Evolutionary conservation across 2,888 invertebrate species (phyloP).

Genomic region (Ceriagrion tenellum): DNA sequence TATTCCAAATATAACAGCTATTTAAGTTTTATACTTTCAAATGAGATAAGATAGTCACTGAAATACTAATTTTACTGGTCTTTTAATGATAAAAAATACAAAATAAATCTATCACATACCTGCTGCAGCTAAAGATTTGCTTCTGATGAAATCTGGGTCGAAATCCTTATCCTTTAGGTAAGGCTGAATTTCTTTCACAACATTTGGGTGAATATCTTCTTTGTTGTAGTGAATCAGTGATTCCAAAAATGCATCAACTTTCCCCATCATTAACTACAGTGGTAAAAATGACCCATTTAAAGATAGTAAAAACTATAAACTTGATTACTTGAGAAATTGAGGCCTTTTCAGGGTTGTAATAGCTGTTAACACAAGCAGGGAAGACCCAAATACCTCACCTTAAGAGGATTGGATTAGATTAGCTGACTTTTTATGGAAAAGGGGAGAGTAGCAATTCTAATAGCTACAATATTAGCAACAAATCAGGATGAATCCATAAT

Average conservation of each 20-base stretch:
- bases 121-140: constrained; percentile 94
- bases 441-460: neutral
- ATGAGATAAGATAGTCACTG: too few relatives aligned
- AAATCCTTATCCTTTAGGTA: constrained; percentile 84
- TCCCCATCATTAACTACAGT: constrained; percentile 89
- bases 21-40: too few relatives aligned
- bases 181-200: constrained; percentile 87
- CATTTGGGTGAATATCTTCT: constrained; percentile 93
- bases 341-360: too few relatives aligned
- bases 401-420: too few relatives aligned
- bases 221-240: constrained; percentile 93
- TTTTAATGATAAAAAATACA: too few relatives aligned
- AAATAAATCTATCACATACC: constrained; percentile 73
- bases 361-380: too few relatives aligned
- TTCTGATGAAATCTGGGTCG: constrained; percentile 88
- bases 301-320: neutral
- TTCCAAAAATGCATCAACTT: constrained; percentile 91
- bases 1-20: too few relatives aligned
- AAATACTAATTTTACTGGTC: too few relatives aligned
- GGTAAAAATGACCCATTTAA: neutral
- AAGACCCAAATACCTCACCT: too few relatives aligned
- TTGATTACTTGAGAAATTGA: neutral
- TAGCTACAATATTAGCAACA: neutral
- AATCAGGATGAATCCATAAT: neutral
- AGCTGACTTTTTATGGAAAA: too few relatives aligned